Conservation (phyloP, 2,113 vertebrate genomes). For the Nothocercus julius region DNA sequence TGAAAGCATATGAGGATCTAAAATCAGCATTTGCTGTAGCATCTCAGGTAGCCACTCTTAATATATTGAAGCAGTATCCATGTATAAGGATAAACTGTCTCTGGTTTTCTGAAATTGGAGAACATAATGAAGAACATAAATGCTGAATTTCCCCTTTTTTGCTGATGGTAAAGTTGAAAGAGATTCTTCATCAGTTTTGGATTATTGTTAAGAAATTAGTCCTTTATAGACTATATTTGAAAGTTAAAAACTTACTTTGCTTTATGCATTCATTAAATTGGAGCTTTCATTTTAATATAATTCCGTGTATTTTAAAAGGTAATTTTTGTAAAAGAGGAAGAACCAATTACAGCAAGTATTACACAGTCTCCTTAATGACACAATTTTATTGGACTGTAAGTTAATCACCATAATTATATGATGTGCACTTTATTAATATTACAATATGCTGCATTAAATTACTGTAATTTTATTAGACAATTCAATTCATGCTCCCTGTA, state of each 20-base stretch:
- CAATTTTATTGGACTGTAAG: conserved; percentile 36
- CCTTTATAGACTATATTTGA: not conserved
- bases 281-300: not conserved
- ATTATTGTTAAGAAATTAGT: conserved; percentile 6
- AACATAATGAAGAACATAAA: not conserved
- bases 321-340: conserved; percentile 22
- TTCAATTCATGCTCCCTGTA: not conserved
- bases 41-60: not conserved
- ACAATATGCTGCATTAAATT: conserved; percentile 12
- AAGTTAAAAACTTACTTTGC: not conserved
- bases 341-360: not conserved
- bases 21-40: not conserved
- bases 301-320: conserved; percentile 20
- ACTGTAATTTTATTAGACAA: conserved; percentile 29
- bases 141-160: not conserved
- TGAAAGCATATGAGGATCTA: not conserved
- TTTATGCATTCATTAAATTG: not conserved
- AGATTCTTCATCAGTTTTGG: not conserved
- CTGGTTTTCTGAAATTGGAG: not conserved
- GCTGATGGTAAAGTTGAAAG: not conserved
- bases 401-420: conserved; percentile 22
- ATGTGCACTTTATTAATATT: conserved; percentile 37
- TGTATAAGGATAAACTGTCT: not conserved
- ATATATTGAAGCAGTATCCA: not conserved
- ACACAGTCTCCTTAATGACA: conserved; percentile 11